Conservation (phyloP, 2,888 invertebrate species). For the Polydesmus complanatus region DNA sequence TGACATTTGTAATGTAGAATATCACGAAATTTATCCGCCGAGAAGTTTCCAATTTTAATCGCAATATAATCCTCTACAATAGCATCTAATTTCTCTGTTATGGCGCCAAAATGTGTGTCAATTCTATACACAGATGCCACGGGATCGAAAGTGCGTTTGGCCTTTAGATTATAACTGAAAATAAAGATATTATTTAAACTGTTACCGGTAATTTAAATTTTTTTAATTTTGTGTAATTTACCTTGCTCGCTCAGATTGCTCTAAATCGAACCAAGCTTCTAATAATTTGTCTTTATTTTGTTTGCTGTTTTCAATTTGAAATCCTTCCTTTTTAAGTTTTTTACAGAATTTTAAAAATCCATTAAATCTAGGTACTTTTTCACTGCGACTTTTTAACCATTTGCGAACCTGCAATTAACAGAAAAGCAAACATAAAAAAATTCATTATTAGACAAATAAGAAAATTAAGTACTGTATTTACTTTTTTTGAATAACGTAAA, state of each 20-base stretch:
- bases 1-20: slow-evolving; percentile 62
- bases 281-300: neutral
- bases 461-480: slow-evolving; percentile 23
- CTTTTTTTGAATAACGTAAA: slow-evolving; percentile 42
- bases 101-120: slow-evolving; percentile 60
- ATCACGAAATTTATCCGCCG: slow-evolving; percentile 42
- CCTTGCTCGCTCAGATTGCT: neutral
- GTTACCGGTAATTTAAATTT: too few relatives aligned
- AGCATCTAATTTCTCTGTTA: slow-evolving; percentile 64
- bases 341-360: neutral
- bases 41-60: neutral
- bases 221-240: too few relatives aligned
- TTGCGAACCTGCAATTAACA: neutral
- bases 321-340: too few relatives aligned
- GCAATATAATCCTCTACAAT: slow-evolving; percentile 46
- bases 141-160: slow-evolving; percentile 45
- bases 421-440: neutral
- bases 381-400: neutral
- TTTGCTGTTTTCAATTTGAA: too few relatives aligned
- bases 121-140: slow-evolving; percentile 52
- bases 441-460: neutral
- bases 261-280: neutral
- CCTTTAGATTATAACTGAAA: neutral
- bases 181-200: neutral
- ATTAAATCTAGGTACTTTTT: neutral